Base-by-base conservation (phyloP, 1,140 invertebrate species). In the Planococcus citri region DNA sequence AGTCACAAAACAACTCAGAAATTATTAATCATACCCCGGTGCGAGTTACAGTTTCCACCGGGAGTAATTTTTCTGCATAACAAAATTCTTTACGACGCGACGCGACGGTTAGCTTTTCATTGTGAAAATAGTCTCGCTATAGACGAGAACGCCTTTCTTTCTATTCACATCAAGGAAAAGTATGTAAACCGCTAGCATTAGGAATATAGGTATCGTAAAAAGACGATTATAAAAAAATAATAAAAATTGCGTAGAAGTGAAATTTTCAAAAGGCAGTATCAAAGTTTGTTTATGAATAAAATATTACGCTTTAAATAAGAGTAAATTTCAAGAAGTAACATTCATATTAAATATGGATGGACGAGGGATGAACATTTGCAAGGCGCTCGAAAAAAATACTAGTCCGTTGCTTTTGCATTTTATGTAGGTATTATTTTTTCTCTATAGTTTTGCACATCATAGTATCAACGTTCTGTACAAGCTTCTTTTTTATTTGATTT, bases 191-290 rank as follows among this genome's bases (percentile, higher is more conserved):
- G 12, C 29, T 3, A 33, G 29, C 12, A 33, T 33, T 33, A 6
- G 29, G 3, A 33, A 33, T 33, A 33, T 33, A n/a, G n/a, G n/a
- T 37, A 51, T n/a, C 41, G 41, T 51, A 51, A 51, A n/a, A 51
- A 51, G n/a, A 20, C 41, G 41, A 51, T 51, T 51, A 51, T 51
- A 51, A 51, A 51, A 51, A 51, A 51, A 51, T 51, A 20, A 51
- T 51, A 20, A 20, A 51, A 51, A 51, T 51, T 51, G 41, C 41
- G 41, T 51, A 20, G 2, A 51, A 14, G 12, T 51, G 41, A 20
- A 51, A 51, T 51, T 17, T 20, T 51, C 6, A 51, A 51, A 20
- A 51, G 41, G 17, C 41, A 51, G 41, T 17, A 17, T 51, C 41
- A 51, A 51, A 51, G 12, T 51, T 51, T 14, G n/a, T 51, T 51